phyloP scores from a whole-genome alignment of 2,888 invertebrate species.

The Andrena fulva region DNA sequence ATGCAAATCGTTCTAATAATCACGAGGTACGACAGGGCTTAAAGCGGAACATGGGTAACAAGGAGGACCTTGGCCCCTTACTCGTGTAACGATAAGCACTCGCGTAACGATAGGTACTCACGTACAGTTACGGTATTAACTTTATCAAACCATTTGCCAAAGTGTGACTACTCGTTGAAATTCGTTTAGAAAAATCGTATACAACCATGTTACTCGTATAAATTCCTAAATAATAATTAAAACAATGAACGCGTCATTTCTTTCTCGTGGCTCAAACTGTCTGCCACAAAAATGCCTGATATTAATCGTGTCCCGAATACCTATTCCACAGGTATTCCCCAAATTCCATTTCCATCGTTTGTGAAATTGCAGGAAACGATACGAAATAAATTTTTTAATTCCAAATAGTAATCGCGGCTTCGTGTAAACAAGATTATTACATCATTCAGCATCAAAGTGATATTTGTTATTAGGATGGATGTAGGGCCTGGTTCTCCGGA shows the following conservation, averaged over 20 bases:
- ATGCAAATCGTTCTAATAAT: conserved; percentile 60
- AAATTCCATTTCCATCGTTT: not conserved
- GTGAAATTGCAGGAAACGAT: not conserved
- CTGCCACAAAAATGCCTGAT: not conserved
- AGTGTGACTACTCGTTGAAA: not conserved
- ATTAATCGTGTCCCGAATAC: not conserved
- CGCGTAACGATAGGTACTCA: conserved; percentile 61
- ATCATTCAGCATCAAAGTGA: not conserved
- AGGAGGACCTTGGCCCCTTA: conserved; percentile 71
- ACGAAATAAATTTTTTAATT: not conserved
- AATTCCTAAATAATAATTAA: not conserved
- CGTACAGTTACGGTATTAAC: conserved; percentile 35
- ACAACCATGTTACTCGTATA: not conserved
- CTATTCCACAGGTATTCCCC: not conserved
- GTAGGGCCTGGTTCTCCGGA: conserved; percentile 36
- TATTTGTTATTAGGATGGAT: not conserved
- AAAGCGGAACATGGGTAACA: conserved; percentile 67
- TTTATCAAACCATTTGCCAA: conserved; percentile 45
- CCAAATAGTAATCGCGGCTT: not conserved
- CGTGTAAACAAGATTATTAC: not conserved
- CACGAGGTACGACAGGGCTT: conserved; percentile 50
- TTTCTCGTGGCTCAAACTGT: not conserved
- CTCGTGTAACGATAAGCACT: conserved; percentile 68
- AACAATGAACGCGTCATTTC: not conserved
- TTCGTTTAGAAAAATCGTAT: conserved; percentile 1